Evolutionary conservation across 2,888 invertebrate species (phyloP).

Genomic region (Eudasyphora cyanicolor): DNA sequence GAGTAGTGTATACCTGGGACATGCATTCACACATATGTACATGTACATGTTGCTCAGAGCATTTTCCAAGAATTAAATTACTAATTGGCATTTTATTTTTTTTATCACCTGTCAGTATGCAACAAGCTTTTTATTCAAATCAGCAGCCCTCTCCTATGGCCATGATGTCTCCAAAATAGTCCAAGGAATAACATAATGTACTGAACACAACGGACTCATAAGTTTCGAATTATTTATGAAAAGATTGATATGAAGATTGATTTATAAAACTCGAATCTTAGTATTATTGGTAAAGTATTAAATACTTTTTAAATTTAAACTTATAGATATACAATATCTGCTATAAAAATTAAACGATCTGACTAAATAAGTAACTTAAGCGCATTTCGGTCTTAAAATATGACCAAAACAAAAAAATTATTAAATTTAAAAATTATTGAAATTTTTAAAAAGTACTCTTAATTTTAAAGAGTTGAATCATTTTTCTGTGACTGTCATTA

Average conservation of each 20-base stretch:
- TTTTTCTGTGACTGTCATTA: too few relatives aligned
- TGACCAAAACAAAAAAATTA: too few relatives aligned
- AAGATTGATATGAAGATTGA: neutral
- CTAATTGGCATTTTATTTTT: neutral
- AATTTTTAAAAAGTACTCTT: too few relatives aligned
- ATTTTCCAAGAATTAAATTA: too few relatives aligned
- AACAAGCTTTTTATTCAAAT: slow-evolving; percentile 1
- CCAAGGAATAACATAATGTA: neutral
- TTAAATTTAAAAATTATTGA: too few relatives aligned
- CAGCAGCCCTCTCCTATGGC: neutral
- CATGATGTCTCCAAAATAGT: neutral
- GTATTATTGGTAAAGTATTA: neutral
- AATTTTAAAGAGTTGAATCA: too few relatives aligned
- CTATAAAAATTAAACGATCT: too few relatives aligned
- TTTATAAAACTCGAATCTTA: neutral
- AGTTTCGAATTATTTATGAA: neutral
- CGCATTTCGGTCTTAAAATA: too few relatives aligned
- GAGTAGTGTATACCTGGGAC: slow-evolving; percentile 26
- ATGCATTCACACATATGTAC: neutral
- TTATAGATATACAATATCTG: too few relatives aligned
- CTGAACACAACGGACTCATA: neutral
- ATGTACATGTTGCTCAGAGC: too few relatives aligned
- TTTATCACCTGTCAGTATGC: neutral
- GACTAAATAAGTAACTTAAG: too few relatives aligned
- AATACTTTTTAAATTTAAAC: too few relatives aligned